Evolutionary conservation across 2,888 invertebrate genomes (phyloP).

Genomic region (Zygogramma bicolorata): DNA sequence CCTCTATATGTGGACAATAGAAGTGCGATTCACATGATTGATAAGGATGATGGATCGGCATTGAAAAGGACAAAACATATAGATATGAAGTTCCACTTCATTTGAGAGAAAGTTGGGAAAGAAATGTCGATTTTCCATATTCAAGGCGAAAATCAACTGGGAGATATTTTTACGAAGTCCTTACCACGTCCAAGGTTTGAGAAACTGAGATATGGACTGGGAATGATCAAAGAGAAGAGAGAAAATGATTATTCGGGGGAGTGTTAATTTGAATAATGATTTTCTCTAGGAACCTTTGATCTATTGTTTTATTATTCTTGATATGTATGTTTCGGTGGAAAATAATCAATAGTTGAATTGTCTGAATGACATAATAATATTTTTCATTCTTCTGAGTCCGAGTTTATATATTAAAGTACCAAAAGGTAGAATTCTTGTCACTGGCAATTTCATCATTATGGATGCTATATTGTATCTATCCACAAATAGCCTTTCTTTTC

Average conservation of each 20-base stretch:
- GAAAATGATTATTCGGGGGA: background rate
- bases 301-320: background rate
- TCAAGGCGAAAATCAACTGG: background rate
- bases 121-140: background rate
- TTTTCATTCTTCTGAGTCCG: too few species aligned
- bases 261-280: background rate
- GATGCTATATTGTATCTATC: too few species aligned
- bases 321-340: background rate
- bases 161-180: background rate
- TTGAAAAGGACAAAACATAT: background rate
- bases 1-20: background rate
- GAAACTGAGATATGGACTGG: background rate
- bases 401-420: background rate
- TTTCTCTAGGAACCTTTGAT: background rate
- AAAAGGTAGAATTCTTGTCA: background rate
- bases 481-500: too few species aligned
- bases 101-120: background rate
- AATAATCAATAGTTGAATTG: background rate
- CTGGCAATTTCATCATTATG: background rate
- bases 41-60: too few species aligned
- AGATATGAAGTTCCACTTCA: background rate
- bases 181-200: background rate
- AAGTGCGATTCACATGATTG: background rate
- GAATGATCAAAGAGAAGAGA: background rate
- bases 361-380: background rate